A percentile compares a stretch with the other conserved stretches of the same genome.
phyloP scores from a whole-genome alignment of 1,140 invertebrate genomes.

The Anthonomus grandis region DNA sequence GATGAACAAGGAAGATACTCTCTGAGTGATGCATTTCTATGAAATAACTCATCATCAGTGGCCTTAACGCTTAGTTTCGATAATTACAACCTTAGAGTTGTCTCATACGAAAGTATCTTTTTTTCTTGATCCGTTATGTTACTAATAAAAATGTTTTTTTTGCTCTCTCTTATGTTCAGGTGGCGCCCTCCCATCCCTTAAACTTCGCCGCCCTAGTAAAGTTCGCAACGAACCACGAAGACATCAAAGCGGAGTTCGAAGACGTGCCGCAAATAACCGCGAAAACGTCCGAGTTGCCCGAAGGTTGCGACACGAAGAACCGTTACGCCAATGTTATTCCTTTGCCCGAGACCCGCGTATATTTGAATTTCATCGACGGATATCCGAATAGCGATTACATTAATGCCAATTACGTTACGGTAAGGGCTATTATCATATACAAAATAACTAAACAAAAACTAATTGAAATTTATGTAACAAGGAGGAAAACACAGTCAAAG shows the following conservation, averaged over 20 bases:
- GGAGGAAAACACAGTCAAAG: too few relatives aligned
- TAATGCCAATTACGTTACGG: constrained; percentile 86
- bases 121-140: neutral
- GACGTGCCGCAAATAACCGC: constrained; percentile 74
- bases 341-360: constrained; percentile 82
- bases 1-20: neutral
- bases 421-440: too few relatives aligned
- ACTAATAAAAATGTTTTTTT: neutral
- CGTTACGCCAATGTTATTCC: constrained; percentile 92
- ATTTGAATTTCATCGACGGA: constrained; percentile 62
- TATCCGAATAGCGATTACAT: constrained; percentile 84
- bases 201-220: constrained; percentile 71
- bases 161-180: constrained; percentile 14
- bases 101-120: neutral
- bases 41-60: neutral
- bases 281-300: constrained; percentile 76
- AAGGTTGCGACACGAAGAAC: constrained; percentile 86
- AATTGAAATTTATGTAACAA: too few relatives aligned
- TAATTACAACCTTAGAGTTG: neutral
- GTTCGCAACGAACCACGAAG: constrained; percentile 68
- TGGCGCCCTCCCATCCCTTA: constrained; percentile 57
- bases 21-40: neutral
- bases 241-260: constrained; percentile 73
- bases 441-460: too few relatives aligned
- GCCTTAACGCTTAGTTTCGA: neutral